A percentile compares a stretch with the other conserved stretches of the same genome.
These are phyloP conservation scores for Typhlichthys eigenmanni DNA, from an alignment of 2,797 vertebrate genomes.

Conservation along the genomic window DNA sequence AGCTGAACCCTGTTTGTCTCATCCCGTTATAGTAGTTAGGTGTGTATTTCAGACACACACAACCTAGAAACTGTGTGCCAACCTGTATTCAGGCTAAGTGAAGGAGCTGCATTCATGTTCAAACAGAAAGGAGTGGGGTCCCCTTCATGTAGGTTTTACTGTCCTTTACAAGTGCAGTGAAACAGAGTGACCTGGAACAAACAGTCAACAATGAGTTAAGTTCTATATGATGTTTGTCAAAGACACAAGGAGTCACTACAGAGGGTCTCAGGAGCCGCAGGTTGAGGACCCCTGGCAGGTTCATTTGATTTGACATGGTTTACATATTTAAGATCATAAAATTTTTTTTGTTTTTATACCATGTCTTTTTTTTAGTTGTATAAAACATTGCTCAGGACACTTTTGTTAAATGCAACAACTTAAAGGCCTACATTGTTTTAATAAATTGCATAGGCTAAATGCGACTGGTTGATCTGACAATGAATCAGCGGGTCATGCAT, in stretches of 20 bases:
- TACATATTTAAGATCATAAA: not conserved
- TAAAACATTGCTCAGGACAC: not conserved
- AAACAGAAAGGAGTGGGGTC: constrained; percentile 35
- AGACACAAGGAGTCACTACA: no score
- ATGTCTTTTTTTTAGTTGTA: no score
- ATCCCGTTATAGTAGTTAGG: constrained; percentile 34
- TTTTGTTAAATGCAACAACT: not conserved
- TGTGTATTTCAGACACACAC: constrained; percentile 65
- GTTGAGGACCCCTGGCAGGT: no score
- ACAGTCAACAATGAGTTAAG: constrained; percentile 69
- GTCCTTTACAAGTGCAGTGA: constrained; percentile 67
- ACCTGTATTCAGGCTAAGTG: constrained; percentile 51
- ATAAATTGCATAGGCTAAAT: no score
- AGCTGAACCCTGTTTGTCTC: constrained; percentile 30
- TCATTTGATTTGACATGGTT: no score
- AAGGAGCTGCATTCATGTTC: constrained; percentile 57
- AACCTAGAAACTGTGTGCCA: constrained; percentile 69
- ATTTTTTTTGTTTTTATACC: not conserved
- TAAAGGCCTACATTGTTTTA: not conserved
- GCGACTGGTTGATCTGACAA: no score
- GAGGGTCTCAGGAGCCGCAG: no score
- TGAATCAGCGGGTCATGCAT: no score
- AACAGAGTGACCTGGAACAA: constrained; percentile 75
- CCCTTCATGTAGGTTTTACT: constrained; percentile 49
- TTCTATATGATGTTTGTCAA: no score